A percentile compares a stretch with the other conserved stretches of the same genome.
Evolutionary conservation across 92 coral and sea anemone genomes (phyloP).

Genomic region (Epizoanthus scotinus): DNA sequence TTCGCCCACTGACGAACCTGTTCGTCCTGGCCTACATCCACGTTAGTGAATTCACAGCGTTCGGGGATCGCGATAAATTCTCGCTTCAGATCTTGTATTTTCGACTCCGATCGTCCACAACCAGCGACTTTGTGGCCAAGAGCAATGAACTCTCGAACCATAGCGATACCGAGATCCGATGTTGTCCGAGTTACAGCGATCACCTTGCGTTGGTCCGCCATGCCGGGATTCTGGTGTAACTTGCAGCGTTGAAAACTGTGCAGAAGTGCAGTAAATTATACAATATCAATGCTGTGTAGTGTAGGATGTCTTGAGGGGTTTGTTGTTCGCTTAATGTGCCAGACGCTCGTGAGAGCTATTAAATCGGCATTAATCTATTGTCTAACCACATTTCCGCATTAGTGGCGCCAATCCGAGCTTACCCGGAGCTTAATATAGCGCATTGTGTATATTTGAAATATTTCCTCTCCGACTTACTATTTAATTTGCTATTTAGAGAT

Average conservation of each 20-base stretch:
- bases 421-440: too few relatives aligned
- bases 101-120: slow-evolving; percentile 42
- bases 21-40: slow-evolving; percentile 42
- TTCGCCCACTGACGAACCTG: slow-evolving; percentile 42
- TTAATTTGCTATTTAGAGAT: too few relatives aligned
- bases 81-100: slow-evolving; percentile 31
- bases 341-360: too few relatives aligned
- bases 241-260: not conserved
- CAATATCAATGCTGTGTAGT: too few relatives aligned
- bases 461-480: too few relatives aligned
- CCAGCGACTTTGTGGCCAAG: slow-evolving; percentile 51
- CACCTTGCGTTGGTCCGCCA: slow-evolving; percentile 30
- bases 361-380: too few relatives aligned
- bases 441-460: too few relatives aligned
- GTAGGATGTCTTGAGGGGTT: too few relatives aligned
- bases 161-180: slow-evolving; percentile 41
- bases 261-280: not conserved
- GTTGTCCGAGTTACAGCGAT: slow-evolving; percentile 38
- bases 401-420: too few relatives aligned
- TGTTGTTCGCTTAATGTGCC: too few relatives aligned
- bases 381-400: too few relatives aligned
- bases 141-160: slow-evolving; percentile 37
- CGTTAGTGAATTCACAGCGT: slow-evolving; percentile 37
- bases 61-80: slow-evolving; percentile 30
- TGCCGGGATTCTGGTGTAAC: not conserved